Evolutionary conservation across 1,140 invertebrate species (phyloP), one percentile per base, ranked within the genome.

Genomic region (Solenopsis invicta): DNA sequence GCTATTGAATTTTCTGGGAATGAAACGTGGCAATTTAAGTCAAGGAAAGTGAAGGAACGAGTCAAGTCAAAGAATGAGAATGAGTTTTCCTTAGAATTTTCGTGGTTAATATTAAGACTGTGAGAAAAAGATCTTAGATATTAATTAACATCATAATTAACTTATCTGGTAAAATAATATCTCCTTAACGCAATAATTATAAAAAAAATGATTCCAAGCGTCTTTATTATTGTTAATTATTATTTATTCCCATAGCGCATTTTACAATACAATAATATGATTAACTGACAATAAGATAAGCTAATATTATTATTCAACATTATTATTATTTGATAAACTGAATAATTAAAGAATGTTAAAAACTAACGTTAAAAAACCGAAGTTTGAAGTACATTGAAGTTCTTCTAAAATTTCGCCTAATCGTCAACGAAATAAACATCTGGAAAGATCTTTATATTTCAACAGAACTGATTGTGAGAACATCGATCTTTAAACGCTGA

Each of bases 91-190:
- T 62, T 62, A 61, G 4, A 45, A 62, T 77, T 77, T 62, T 45
- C 2, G 24, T 77, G 29, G 52, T 21, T 45, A 52, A 76, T 41
- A 80, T 67, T 52, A 29, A 80, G 2, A 12, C 59, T 66, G 18
- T 67, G 61, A 50, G 45, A 80, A 69, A 50, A 48, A 66, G 45
- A 80, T 80, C 29, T 41, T 80, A 69, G n/a, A 80, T 69, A 52
- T 52, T 18, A 24, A 37, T 41, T 76, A 29, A 59, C 18, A 59
- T 9, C 13, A 41, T 67, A 80, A 80, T 67, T 80, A 66, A 13
- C n/a, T 67, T 21, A 24, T 45, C 24, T 61, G n/a, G 16, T 59
- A 52, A 34, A 59, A 75, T 41, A n/a, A 61, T 59, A 59, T 75
- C 45, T 56, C 41, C 52, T 62, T 77, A 41, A 18, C 4, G 2